A percentile compares a stretch with the other conserved stretches of the same genome.
These are phyloP conservation scores for Anthoscopus minutus DNA, from an alignment of 2,113 vertebrate species.

Conservation along the genomic window DNA sequence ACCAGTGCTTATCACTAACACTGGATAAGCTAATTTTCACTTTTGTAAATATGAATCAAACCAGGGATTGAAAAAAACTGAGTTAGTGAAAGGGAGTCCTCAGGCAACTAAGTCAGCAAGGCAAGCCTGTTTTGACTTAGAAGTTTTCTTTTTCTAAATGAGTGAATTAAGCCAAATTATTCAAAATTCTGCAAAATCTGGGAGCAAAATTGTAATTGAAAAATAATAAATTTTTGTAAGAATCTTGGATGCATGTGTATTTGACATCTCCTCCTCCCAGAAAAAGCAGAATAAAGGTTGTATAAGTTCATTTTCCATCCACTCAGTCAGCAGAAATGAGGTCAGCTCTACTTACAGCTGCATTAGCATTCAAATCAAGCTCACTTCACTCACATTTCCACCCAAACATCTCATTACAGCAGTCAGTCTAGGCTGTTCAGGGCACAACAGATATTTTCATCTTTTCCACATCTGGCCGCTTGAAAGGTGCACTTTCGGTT, in stretches of 20 bases:
- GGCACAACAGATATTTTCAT: not conserved
- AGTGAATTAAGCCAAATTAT: not conserved
- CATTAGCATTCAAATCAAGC: conserved; percentile 47
- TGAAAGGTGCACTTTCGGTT: not conserved
- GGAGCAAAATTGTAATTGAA: not conserved
- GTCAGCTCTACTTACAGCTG: not conserved
- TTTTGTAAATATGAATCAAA: not conserved
- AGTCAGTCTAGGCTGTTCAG: not conserved
- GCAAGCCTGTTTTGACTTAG: not conserved
- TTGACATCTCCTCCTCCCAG: not conserved
- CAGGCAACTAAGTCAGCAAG: not conserved
- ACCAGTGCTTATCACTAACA: not conserved
- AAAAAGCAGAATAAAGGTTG: not conserved
- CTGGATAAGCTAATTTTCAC: not conserved
- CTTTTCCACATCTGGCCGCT: not conserved
- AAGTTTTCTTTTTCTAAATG: not conserved
- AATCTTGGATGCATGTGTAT: not conserved
- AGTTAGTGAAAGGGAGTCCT: not conserved
- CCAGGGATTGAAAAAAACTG: not conserved
- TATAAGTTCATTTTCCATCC: not conserved
- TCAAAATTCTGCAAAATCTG: not conserved
- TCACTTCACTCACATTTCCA: conserved; percentile 1
- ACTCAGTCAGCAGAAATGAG: conserved; percentile 17
- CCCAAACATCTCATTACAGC: conserved; percentile 23
- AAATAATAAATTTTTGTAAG: not conserved